Base-by-base conservation (phyloP, 2,888 invertebrate species). In the Adineta ricciae region DNA sequence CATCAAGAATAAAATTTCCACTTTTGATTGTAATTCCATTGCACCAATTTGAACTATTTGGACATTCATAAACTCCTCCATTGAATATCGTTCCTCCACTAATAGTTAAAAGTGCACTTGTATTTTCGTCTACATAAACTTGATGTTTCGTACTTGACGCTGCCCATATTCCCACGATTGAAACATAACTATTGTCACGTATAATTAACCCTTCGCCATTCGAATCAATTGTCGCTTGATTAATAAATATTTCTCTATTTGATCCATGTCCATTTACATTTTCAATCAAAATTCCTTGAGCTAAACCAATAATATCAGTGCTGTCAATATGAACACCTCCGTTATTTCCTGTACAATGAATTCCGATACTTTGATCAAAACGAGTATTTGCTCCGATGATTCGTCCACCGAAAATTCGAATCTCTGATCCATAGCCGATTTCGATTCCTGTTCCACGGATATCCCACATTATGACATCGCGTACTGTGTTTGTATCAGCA, bases 171-270 rank as follows among this genome's bases (percentile, higher is more conserved):
- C 78, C 78, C 38, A 78, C 14, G n/a, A 78, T 78, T 2, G 78
- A 78, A 9, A 78, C 78, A 78, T 78, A 78, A 78, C 78, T 78
- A 41, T 78, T 78, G 41, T 78, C 78, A 38, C 78, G 78, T 41
- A 78, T 78, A 11, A 41, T 24, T 41, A 78, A 78, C 9, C 78
- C 78, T 41, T n/a, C 1, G 24, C 78, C 78, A 41, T 78, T 78
- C 19, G 78, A 78, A 78, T 78, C 78, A 41, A 78, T 41, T 24
- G 78, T 78, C 11, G 78, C 78, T 16, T 78, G 78, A n/a, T 4
- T 41, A 41, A 78, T 78, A n/a, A 78, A 78, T 2, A 78, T 78
- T 78, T 78, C 78, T 78, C 78, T 24, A n/a, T 78, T 78, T 3
- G 78, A 78, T 36, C 78, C 78, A 41, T 1, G 24, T 41, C 78